Percentiles rank a stretch among this genome's conserved stretches.
phyloP scores from a whole-genome alignment of 2,797 vertebrate genomes.

The Dipus sagitta region DNA sequence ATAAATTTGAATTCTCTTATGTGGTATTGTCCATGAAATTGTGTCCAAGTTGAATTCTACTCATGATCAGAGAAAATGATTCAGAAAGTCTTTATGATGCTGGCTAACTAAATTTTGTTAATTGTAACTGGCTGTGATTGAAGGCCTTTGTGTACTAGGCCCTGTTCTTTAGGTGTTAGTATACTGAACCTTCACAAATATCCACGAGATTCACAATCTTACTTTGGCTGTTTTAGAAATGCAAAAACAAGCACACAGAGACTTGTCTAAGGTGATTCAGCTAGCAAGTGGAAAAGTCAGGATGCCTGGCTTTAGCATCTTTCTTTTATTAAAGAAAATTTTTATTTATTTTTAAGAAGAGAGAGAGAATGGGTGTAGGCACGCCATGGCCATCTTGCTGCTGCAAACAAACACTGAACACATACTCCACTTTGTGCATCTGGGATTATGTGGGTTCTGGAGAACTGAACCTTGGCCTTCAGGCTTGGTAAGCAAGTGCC shows the following conservation, averaged over 20 bases:
- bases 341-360: too few species aligned
- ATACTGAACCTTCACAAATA: constrained; percentile 49
- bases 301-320: not conserved
- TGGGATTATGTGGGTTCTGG: too few species aligned
- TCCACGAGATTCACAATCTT: not conserved
- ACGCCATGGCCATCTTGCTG: too few species aligned
- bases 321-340: too few species aligned
- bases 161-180: not conserved
- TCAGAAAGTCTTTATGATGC: not conserved
- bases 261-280: not conserved
- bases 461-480: too few species aligned
- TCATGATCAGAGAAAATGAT: constrained; percentile 19
- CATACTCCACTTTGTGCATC: too few species aligned
- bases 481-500: too few species aligned
- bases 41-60: constrained; percentile 11
- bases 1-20: constrained; percentile 43
- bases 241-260: not conserved
- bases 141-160: not conserved
- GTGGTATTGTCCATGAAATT: constrained; percentile 20
- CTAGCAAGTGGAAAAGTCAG: not conserved
- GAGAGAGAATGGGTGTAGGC: too few species aligned
- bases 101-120: constrained; percentile 40
- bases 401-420: too few species aligned
- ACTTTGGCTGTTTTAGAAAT: constrained; percentile 37
- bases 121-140: not conserved